Percentiles rank a stretch among this genome's conserved stretches.
Evolutionary conservation across 2,797 vertebrate species (phyloP).

Genomic region (Cirrhinus mrigala): DNA sequence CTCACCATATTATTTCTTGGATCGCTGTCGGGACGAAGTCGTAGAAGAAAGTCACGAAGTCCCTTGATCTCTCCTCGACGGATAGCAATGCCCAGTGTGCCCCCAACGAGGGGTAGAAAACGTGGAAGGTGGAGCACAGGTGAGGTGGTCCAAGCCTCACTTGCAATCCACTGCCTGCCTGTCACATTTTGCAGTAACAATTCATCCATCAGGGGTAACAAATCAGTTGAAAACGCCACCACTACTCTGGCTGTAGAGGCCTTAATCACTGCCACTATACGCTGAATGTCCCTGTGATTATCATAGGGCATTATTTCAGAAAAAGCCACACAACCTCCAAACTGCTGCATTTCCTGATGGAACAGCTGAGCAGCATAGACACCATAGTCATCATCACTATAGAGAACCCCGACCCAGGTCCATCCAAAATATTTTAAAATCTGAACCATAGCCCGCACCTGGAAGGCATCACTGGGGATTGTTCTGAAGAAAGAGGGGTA

Average conservation of each 20-base stretch:
- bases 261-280: conserved; percentile 40
- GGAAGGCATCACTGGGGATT: conserved; percentile 78
- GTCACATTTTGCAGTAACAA: conserved; percentile 36
- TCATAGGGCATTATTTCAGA: conserved; percentile 64
- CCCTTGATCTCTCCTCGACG: conserved; percentile 71
- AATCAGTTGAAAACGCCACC: conserved; percentile 51
- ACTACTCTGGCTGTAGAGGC: conserved; percentile 53
- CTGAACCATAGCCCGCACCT: conserved; percentile 32
- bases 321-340: conserved; percentile 69
- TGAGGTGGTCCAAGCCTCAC: conserved; percentile 45
- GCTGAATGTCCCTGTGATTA: conserved; percentile 47
- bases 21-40: conserved; percentile 27
- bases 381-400: conserved; percentile 37
- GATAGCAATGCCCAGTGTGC: conserved; percentile 64
- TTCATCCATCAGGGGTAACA: conserved; percentile 57
- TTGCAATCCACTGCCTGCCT: conserved; percentile 32
- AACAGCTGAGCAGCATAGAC: conserved; percentile 29
- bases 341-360: conserved; percentile 29
- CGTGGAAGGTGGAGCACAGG: conserved; percentile 13
- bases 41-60: conserved; percentile 63
- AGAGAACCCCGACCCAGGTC: conserved; percentile 29
- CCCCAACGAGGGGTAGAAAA: conserved; percentile 25
- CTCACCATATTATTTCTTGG: conserved; percentile 17
- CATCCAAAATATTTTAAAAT: conserved; percentile 36
- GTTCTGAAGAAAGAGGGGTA: conserved; percentile 70